These are phyloP conservation scores for Phenganax marumi DNA, from an alignment of 92 coral and sea anemone species.

Conservation along the genomic window DNA sequence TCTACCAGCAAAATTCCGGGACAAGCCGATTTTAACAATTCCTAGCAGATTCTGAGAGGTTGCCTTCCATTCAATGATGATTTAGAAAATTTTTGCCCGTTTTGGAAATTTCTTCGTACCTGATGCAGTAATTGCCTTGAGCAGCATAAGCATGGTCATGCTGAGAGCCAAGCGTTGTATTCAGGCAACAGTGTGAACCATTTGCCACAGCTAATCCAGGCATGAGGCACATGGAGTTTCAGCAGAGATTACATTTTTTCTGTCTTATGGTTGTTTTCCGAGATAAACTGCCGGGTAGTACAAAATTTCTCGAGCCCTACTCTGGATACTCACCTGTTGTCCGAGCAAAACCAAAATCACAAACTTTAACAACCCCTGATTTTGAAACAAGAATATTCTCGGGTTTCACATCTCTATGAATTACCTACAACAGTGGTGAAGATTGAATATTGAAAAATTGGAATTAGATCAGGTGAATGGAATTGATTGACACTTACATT, in stretches of 20 bases:
- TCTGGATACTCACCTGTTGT: slow-evolving; percentile 69
- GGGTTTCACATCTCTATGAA: slow-evolving; percentile 98
- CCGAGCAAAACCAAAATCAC: slow-evolving; percentile 99
- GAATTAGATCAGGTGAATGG: neutral
- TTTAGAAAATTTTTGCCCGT: too few relatives aligned
- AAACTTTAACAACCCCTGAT: slow-evolving; percentile 94
- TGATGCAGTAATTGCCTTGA: too few relatives aligned
- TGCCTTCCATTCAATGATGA: too few relatives aligned
- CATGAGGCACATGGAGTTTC: neutral
- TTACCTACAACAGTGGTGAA: slow-evolving; percentile 59
- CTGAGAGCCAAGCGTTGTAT: too few relatives aligned
- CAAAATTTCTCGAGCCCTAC: neutral
- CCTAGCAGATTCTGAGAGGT: too few relatives aligned
- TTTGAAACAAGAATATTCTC: slow-evolving; percentile 96
- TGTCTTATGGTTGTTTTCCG: neutral
- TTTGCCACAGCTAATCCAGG: too few relatives aligned
- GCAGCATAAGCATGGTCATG: too few relatives aligned
- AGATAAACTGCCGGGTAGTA: neutral
- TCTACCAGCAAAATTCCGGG: too few relatives aligned
- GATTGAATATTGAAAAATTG: too few relatives aligned
- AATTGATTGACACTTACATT: slow-evolving; percentile 67
- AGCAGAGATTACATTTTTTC: neutral
- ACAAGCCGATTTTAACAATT: too few relatives aligned
- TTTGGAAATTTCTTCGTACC: too few relatives aligned
- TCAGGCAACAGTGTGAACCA: too few relatives aligned